Conservation (phyloP, 2,888 invertebrate genomes). For the Prosapia bicincta region DNA sequence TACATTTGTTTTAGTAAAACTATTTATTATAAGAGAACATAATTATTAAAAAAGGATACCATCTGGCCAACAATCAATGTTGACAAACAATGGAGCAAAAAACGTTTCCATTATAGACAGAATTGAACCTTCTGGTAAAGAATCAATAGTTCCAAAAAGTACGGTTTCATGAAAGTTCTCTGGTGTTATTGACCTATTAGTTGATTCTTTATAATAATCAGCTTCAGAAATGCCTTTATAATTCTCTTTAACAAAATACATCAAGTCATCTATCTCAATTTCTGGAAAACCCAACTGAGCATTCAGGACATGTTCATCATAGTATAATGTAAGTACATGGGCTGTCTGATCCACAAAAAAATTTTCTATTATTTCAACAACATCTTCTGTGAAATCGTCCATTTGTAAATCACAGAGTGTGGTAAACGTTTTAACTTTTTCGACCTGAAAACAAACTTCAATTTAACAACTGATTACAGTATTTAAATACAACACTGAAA, state of each 20-base stretch:
- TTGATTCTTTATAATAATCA: conserved; percentile 42
- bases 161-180: conserved; percentile 67
- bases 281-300: conserved; percentile 58
- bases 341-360: conserved; percentile 61
- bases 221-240: background rate
- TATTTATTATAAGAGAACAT: no score
- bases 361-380: conserved; percentile 57
- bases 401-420: conserved; percentile 70
- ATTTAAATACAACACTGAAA: background rate
- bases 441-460: conserved; percentile 37
- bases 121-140: conserved; percentile 65
- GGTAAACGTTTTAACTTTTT: conserved; percentile 63
- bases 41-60: conserved; percentile 70
- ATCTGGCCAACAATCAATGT: conserved; percentile 73
- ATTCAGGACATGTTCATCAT: conserved; percentile 54
- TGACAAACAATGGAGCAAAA: conserved; percentile 72
- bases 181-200: conserved; percentile 57
- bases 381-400: conserved; percentile 67
- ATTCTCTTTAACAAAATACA: conserved; percentile 54
- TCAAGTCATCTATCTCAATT: conserved; percentile 59
- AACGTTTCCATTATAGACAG: conserved; percentile 60
- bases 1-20: no score
- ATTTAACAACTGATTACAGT: background rate
- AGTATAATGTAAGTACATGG: conserved; percentile 57
- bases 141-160: conserved; percentile 68